Conservation (phyloP, 1,140 invertebrate genomes). For the Drosophila paulistorum region DNA sequence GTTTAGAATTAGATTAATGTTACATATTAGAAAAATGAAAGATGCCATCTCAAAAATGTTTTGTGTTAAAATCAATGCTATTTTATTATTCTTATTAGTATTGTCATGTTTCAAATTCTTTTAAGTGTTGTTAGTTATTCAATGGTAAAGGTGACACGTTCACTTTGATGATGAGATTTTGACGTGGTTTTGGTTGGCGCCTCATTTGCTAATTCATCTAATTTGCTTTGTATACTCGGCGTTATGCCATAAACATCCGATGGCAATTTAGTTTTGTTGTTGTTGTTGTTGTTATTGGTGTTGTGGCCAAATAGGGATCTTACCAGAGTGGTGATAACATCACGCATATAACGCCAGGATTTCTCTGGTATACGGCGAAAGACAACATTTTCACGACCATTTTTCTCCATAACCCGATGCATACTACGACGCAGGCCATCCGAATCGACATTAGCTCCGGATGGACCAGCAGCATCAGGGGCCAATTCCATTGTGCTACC, state of each 20-base stretch:
- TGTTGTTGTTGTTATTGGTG: slow-evolving; percentile 22
- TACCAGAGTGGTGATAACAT: slow-evolving; percentile 86
- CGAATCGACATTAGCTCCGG: slow-evolving; percentile 20
- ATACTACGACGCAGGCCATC: slow-evolving; percentile 56
- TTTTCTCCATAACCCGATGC: slow-evolving; percentile 78
- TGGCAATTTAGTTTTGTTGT: slow-evolving; percentile 23
- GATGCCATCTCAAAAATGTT: slow-evolving; percentile 16
- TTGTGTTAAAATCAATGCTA: slow-evolving; percentile 36
- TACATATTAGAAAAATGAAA: slow-evolving; percentile 22
- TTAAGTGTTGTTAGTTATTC: slow-evolving; percentile 30
- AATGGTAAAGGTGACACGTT: slow-evolving; percentile 68
- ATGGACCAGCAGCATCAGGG: slow-evolving; percentile 33
- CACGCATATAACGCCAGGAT: slow-evolving; percentile 85
- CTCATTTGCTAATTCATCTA: slow-evolving; percentile 65
- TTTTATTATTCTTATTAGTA: slow-evolving; percentile 53
- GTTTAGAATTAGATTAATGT: background rate
- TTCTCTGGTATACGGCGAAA: slow-evolving; percentile 84
- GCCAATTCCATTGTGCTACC: slow-evolving; percentile 77
- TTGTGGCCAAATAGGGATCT: slow-evolving; percentile 73
- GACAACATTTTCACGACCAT: slow-evolving; percentile 73
- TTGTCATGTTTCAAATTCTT: slow-evolving; percentile 36
- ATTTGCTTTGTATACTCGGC: slow-evolving; percentile 66
- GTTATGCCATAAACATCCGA: slow-evolving; percentile 73
- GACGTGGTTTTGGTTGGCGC: slow-evolving; percentile 37
- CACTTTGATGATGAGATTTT: slow-evolving; percentile 40